Percentiles rank a stretch among this genome's conserved stretches.
Evolutionary conservation across 2,113 vertebrate species (phyloP).

Genomic region (Ibidorhyncha struthersii): DNA sequence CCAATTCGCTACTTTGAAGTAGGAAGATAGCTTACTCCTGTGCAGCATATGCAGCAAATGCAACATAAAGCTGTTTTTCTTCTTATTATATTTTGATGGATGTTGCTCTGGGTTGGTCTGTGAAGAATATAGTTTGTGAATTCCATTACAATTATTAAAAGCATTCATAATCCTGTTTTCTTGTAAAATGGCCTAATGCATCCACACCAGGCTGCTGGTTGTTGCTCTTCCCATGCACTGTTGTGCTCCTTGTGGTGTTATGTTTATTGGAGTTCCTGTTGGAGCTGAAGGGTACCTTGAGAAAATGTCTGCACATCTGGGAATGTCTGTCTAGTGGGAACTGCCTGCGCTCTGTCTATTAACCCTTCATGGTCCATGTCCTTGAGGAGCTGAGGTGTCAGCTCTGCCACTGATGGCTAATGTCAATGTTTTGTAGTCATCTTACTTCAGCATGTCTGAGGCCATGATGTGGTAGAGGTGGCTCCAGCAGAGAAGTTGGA

Average conservation of each 20-base stretch:
- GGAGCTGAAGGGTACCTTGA: background rate
- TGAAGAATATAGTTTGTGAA: background rate
- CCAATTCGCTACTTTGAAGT: background rate
- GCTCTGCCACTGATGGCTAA: background rate
- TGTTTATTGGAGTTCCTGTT: background rate
- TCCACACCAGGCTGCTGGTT: background rate
- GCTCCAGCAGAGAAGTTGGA: background rate
- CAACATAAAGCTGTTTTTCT: background rate
- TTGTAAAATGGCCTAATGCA: background rate
- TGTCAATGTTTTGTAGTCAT: background rate
- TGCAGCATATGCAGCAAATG: background rate
- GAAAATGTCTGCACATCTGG: background rate
- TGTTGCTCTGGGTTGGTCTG: background rate
- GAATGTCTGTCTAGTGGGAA: background rate
- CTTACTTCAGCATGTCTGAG: background rate
- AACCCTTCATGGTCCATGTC: fast-evolving
- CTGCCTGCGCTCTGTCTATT: background rate
- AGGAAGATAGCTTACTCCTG: background rate
- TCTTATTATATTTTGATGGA: background rate
- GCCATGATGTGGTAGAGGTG: background rate
- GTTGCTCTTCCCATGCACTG: background rate
- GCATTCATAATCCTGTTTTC: background rate
- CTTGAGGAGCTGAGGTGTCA: background rate
- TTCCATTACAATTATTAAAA: background rate
- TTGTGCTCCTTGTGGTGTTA: background rate